Evolutionary conservation across 2,888 invertebrate species (phyloP), one percentile per base, ranked within the genome.

Genomic region (Danaus chrysippus): DNA sequence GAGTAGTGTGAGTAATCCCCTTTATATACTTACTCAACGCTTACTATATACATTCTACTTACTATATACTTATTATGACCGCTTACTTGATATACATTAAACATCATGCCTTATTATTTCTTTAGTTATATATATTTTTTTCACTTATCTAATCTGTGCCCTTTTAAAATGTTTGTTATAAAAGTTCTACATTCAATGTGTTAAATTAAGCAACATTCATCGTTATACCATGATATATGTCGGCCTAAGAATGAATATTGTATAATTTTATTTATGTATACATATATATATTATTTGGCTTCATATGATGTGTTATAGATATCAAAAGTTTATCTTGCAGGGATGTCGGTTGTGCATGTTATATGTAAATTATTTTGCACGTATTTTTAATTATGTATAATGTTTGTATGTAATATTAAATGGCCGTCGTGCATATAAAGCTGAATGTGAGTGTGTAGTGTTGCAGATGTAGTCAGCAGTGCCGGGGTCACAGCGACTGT

Each of bases 391-490:
- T 42, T 11, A 56, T 43, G 17, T 44, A 46, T 54, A 15, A 55
- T 46, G 46, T 60, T 34, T 13, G 23, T 12, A 54, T 34, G 42
- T 13, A 44, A 41, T 12, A 53, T 56, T 10, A 60, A 19, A 55
- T 49, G 17, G 57, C 49, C 57, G 56, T 34, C 43, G 56, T 17
- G 53, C 52, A 3, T 42, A 58, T 52, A 49, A 49, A 23, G 55
- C 76, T 76, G 76, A 84, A 17, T 49, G 46, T 46, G 49, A 83
- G 84, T 86, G 84, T 90, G 87, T 89, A 90, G 90, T 89, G 86
- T 91, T 91, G 81, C 90, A 91, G 90, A 88, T 86, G 79, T 84
- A 83, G 83, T 79, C 85, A 84, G 84, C 81, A 78, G 81, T 75
- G 78, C 81, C 77, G 82, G 82, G 82, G 82, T 76, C 81, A 82